Base-by-base conservation (phyloP, 2,888 invertebrate species). In the Eurytoma adleriae region DNA sequence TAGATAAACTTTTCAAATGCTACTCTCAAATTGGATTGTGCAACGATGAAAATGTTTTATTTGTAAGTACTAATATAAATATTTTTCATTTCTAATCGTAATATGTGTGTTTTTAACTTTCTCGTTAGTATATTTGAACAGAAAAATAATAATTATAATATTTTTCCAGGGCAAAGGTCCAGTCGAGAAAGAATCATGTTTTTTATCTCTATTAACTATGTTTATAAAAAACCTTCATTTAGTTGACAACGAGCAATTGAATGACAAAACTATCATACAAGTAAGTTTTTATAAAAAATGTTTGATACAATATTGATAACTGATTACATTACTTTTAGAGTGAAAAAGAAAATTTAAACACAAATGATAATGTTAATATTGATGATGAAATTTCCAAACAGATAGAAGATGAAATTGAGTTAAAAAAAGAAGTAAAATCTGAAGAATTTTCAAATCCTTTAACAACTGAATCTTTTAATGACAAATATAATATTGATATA, bases 11-110 rank as follows among this genome's bases (percentile, higher is more conserved):
- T 16, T 68, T 84, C 0, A 85, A 85, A 78, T 86, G 82, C 74
- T 89, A 87, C 70, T 82, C 84, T 27, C 83, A 86, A 54, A 85
- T 89, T 80, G 89, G 89, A 48, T 82, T 89, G 40, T 86, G 85
- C 50, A 81, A 20, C 16, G 79, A 86, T 12, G 84, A 83, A 5
- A 82, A 86, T 68, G 40, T 84, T 48, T 83, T 89, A 62, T 27
- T 88, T 84, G 89, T 89, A 62, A 52, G 85, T 85, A 70, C 59
- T 73, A 56, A 13, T 67, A 62, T 72, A 30, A 48, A 40, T 59
- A 56, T 57, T 40, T 67, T 27, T 18, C 52, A 57, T 69, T 13
- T 79, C 76, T 54, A 30, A 54, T 66, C 73, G 1, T 16, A 76
- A 20, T n/a, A n/a, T 27, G 24, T 48, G n/a, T 52, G 24, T 69